Conservation (phyloP, 1,140 invertebrate species). For the Metopolophium dirhodum region DNA sequence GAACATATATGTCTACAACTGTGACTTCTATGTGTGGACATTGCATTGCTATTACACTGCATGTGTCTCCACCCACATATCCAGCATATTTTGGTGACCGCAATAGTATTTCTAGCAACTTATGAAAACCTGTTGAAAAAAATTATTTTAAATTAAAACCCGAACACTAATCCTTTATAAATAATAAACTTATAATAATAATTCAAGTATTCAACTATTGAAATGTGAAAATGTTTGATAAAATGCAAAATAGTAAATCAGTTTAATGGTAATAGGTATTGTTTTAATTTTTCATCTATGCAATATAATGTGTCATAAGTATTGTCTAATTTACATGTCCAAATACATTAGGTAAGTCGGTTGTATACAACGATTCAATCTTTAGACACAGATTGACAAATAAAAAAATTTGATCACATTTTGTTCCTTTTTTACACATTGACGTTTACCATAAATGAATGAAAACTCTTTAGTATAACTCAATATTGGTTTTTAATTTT, state of each 20-base stretch:
- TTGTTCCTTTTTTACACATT: too few species aligned
- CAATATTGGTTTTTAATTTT: too few species aligned
- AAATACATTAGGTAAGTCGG: neutral
- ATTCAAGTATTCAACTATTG: too few species aligned
- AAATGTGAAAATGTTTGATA: neutral
- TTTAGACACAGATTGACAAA: neutral
- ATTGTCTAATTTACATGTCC: too few species aligned
- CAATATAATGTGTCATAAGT: too few species aligned
- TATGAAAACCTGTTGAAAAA: neutral
- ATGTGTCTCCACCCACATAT: conserved; percentile 98
- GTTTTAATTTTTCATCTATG: too few species aligned
- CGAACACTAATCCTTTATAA: neutral
- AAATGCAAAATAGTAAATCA: neutral
- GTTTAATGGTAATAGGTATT: too few species aligned
- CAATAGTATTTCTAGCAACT: neutral
- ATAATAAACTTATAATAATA: neutral
- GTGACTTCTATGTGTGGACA: conserved; percentile 95
- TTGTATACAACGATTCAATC: neutral
- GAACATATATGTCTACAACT: conserved; percentile 91
- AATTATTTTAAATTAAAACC: neutral
- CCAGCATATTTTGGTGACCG: conserved; percentile 86
- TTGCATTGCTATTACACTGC: conserved; percentile 95
- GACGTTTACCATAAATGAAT: too few species aligned
- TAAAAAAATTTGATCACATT: too few species aligned
- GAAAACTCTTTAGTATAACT: too few species aligned